A percentile compares a stretch with the other conserved stretches of the same genome.
Conservation (phyloP, 1,140 invertebrate genomes). For the Mercenaria mercenaria region DNA sequence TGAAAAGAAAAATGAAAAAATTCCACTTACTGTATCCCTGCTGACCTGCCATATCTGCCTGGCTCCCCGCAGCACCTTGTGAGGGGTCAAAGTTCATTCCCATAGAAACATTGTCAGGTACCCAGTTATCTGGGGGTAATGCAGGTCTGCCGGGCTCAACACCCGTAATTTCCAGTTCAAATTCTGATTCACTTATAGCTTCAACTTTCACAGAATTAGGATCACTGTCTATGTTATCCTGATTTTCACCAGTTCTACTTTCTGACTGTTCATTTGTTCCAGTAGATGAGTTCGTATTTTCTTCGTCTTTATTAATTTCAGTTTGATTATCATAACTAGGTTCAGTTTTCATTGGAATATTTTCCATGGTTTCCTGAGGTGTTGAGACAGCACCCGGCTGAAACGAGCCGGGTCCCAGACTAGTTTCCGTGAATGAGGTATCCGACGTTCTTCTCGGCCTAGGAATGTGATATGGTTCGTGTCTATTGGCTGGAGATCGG, state of each 20-base stretch:
- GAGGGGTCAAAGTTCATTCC: slow-evolving; percentile 30
- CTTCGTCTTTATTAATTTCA: too few relatives aligned
- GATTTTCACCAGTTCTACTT: not conserved
- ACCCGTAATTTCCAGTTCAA: slow-evolving; percentile 42
- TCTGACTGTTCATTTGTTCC: not conserved
- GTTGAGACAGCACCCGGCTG: not conserved
- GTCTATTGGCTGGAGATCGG: not conserved
- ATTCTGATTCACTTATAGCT: slow-evolving; percentile 39
- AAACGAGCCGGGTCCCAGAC: not conserved
- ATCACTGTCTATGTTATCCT: not conserved
- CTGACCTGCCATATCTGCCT: slow-evolving; percentile 18
- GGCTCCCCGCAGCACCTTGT: slow-evolving; percentile 25
- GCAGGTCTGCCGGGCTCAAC: slow-evolving; percentile 31
- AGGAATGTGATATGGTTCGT: slow-evolving; percentile 31
- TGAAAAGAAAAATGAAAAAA: not conserved
- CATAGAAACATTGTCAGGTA: slow-evolving; percentile 3
- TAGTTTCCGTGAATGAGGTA: not conserved
- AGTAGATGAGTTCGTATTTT: not conserved
- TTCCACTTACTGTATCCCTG: slow-evolving; percentile 61
- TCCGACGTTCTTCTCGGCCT: not conserved
- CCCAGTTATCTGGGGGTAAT: slow-evolving; percentile 25
- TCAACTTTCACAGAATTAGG: slow-evolving; percentile 21
- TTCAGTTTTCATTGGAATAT: slow-evolving; percentile 30
- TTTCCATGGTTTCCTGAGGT: not conserved
- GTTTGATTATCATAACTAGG: too few relatives aligned